These are phyloP conservation scores for Syngnathus typhle DNA, from an alignment of 2,113 vertebrate species.

Conservation along the genomic window DNA sequence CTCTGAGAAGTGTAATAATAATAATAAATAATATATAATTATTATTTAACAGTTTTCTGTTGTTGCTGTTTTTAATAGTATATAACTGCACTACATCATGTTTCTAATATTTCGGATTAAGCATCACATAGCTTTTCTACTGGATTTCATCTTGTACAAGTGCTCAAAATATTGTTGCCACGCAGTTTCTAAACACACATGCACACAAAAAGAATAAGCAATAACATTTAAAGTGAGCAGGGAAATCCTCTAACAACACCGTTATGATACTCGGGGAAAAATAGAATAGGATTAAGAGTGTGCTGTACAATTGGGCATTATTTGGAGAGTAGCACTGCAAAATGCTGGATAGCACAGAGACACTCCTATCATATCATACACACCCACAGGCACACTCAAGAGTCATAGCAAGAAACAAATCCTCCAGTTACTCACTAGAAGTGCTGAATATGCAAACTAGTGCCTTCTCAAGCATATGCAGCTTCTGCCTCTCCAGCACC, in stretches of 20 bases:
- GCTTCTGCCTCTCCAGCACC: background rate
- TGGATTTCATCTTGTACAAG: background rate
- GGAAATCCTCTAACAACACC: background rate
- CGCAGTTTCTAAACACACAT: background rate
- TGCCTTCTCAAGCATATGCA: constrained; percentile 9
- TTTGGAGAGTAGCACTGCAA: constrained; percentile 62
- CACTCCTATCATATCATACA: constrained; percentile 1
- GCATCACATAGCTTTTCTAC: background rate
- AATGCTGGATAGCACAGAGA: constrained; percentile 22
- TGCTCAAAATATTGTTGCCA: no score
- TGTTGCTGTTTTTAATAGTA: background rate
- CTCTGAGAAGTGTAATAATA: no score
- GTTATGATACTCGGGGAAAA: background rate
- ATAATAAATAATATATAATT: background rate
- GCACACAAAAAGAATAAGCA: no score
- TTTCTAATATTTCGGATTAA: background rate
- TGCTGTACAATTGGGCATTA: constrained; percentile 49
- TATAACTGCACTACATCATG: background rate
- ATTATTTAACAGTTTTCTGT: background rate
- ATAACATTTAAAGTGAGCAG: background rate
- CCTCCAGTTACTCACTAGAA: background rate
- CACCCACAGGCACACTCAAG: constrained; percentile 17
- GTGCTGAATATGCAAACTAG: constrained; percentile 10
- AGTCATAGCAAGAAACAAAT: constrained; percentile 8
- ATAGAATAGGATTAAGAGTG: constrained; percentile 41